These are phyloP conservation scores for Caretta caretta DNA, from an alignment of 2,113 vertebrate species.

Conservation along the genomic window DNA sequence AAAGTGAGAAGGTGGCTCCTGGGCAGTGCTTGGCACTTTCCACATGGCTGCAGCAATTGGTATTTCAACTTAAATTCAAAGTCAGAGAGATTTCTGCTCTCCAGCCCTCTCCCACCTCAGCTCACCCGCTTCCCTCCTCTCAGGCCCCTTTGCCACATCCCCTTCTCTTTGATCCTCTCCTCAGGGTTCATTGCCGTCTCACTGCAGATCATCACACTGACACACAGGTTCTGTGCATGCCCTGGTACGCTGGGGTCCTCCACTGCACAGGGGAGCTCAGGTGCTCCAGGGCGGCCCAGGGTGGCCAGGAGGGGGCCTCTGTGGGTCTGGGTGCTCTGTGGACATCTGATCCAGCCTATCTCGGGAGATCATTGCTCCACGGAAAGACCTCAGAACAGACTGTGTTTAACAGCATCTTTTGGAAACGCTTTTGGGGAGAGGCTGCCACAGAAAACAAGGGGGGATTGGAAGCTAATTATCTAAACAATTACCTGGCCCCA, in stretches of 20 bases:
- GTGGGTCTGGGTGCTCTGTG: neutral
- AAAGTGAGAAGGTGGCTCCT: constrained; percentile 15
- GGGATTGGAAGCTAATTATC: neutral
- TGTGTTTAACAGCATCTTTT: neutral
- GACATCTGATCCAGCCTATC: neutral
- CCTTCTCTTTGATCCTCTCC: neutral
- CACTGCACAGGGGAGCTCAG: neutral
- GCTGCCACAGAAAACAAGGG: neutral
- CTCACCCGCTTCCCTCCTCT: neutral
- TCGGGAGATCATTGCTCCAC: neutral
- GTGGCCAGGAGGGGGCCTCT: too few relatives aligned
- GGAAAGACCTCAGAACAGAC: neutral
- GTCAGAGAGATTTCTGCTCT: neutral
- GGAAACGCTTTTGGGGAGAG: neutral
- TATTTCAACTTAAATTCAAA: neutral
- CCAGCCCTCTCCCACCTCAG: neutral
- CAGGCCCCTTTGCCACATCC: neutral
- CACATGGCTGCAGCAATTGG: neutral
- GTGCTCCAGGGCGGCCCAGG: neutral
- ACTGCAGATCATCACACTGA: neutral
- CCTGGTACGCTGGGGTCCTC: neutral
- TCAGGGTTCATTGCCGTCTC: neutral
- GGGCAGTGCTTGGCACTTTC: constrained; percentile 11
- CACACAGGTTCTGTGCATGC: neutral
- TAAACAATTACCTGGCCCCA: neutral